phyloP scores from a whole-genome alignment of 2,888 invertebrate species.

The Patella ulyssiponensis region DNA sequence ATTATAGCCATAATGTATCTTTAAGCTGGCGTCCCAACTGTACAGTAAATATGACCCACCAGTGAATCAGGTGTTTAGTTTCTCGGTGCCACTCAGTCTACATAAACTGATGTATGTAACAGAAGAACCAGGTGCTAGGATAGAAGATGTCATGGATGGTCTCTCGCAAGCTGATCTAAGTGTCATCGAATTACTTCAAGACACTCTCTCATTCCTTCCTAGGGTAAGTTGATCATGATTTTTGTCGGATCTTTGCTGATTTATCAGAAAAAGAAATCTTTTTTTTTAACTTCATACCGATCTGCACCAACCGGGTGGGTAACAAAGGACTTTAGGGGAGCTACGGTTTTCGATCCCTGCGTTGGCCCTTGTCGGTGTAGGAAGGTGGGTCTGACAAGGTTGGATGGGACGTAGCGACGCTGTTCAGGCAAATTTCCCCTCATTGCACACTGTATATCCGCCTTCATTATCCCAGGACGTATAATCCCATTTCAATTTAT shows the following conservation, averaged over 20 bases:
- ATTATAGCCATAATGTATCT: too few relatives aligned
- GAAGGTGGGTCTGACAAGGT: too few relatives aligned
- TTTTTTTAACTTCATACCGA: too few relatives aligned
- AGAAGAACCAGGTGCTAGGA: conserved; percentile 42
- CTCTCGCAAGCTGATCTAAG: conserved; percentile 11
- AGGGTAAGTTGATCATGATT: conserved; percentile 2
- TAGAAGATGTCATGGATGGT: not conserved
- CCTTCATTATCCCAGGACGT: too few relatives aligned
- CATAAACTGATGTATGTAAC: conserved; percentile 38
- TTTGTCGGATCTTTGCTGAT: not conserved
- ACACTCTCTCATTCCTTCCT: not conserved
- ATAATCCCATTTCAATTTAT: too few relatives aligned
- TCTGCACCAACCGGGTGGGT: too few relatives aligned
- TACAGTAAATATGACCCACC: conserved; percentile 42
- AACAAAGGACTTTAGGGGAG: too few relatives aligned
- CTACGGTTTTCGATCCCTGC: too few relatives aligned
- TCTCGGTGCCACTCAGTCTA: conserved; percentile 40
- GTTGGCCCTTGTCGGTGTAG: too few relatives aligned
- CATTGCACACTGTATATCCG: too few relatives aligned
- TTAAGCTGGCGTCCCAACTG: not conserved
- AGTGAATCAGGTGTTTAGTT: conserved; percentile 44
- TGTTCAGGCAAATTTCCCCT: too few relatives aligned
- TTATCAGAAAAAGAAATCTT: not conserved
- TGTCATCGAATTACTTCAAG: conserved; percentile 13
- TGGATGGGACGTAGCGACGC: too few relatives aligned